Conservation (phyloP, 2,113 vertebrate species). For the Sander vitreus region DNA sequence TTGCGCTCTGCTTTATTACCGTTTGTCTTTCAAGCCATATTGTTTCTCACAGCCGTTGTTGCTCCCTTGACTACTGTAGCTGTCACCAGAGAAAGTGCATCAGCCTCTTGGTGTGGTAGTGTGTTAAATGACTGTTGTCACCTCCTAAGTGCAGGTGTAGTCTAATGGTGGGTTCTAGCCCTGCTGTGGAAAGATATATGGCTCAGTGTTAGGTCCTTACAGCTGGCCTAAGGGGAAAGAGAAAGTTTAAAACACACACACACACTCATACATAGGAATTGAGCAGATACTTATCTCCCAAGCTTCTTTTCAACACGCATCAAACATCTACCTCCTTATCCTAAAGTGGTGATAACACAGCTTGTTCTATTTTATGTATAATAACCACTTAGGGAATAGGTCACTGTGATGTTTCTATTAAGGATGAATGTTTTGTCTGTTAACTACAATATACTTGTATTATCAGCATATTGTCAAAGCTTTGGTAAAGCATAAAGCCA, state of each 20-base stretch:
- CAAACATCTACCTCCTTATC: neutral
- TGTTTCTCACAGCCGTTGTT: slow-evolving; percentile 6
- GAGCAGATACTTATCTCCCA: neutral
- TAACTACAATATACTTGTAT: no score
- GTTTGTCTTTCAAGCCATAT: slow-evolving; percentile 10
- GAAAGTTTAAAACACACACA: slow-evolving; percentile 32
- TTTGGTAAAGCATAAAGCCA: neutral
- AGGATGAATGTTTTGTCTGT: neutral
- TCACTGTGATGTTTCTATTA: slow-evolving; percentile 3
- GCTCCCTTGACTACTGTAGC: slow-evolving; percentile 23
- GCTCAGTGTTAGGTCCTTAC: slow-evolving; percentile 20
- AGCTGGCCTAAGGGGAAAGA: slow-evolving; percentile 26
- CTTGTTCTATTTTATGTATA: neutral
- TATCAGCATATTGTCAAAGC: neutral
- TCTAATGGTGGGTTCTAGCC: slow-evolving; percentile 54
- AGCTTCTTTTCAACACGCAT: slow-evolving; percentile 6
- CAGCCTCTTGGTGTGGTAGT: neutral
- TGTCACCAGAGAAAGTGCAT: slow-evolving; percentile 29
- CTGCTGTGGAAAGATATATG: slow-evolving; percentile 43
- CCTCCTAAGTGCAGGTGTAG: slow-evolving; percentile 57
- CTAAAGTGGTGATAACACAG: neutral
- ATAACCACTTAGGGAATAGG: neutral
- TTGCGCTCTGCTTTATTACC: slow-evolving; percentile 14
- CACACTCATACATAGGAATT: neutral
- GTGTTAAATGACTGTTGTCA: slow-evolving; percentile 33